A percentile compares a stretch with the other conserved stretches of the same genome.
Evolutionary conservation across 2,797 vertebrate genomes (phyloP).

Genomic region (Sciurus vulgaris): DNA sequence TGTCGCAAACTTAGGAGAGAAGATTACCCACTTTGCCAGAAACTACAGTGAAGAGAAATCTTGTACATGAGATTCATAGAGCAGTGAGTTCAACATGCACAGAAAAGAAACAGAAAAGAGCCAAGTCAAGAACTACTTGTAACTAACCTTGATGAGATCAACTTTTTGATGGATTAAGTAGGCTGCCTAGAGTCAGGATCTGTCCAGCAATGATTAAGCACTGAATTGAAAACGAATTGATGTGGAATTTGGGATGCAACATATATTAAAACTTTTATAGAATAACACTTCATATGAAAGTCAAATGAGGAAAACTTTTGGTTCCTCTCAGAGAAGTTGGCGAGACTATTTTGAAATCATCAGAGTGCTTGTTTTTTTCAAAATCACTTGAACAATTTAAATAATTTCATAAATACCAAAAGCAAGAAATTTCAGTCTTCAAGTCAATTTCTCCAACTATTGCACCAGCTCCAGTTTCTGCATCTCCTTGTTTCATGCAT

Average conservation of each 20-base stretch:
- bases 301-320: slow-evolving; percentile 49
- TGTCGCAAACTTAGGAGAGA: background rate
- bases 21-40: slow-evolving; percentile 15
- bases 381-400: background rate
- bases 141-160: slow-evolving; percentile 68
- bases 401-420: background rate
- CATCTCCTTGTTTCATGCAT: slow-evolving; percentile 3
- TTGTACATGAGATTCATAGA: slow-evolving; percentile 32
- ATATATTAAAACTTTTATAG: slow-evolving; percentile 38
- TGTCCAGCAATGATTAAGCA: slow-evolving; percentile 65
- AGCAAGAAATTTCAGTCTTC: background rate
- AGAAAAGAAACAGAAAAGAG: background rate
- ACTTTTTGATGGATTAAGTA: slow-evolving; percentile 64
- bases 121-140: background rate
- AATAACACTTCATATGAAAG: slow-evolving; percentile 40
- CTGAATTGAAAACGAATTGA: slow-evolving; percentile 62
- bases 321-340: background rate
- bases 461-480: background rate
- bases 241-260: slow-evolving; percentile 30
- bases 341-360: background rate
- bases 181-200: background rate
- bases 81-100: background rate
- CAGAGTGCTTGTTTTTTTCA: background rate
- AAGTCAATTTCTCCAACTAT: background rate
- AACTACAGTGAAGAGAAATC: background rate